Evolutionary conservation across 2,797 vertebrate genomes (phyloP).

Genomic region (Mareca penelope): DNA sequence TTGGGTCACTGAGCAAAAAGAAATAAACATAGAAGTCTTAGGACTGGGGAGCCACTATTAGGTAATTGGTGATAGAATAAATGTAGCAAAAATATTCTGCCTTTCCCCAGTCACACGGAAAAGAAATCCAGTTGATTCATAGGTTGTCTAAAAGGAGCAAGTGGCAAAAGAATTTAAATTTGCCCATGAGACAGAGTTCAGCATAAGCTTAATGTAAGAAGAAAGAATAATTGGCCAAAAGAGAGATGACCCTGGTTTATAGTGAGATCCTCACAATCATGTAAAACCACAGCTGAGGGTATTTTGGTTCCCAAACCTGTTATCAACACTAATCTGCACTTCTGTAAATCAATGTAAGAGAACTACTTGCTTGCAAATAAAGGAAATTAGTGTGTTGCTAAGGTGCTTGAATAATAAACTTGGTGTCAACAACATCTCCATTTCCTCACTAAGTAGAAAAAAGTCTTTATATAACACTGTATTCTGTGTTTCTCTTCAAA

Average conservation of each 20-base stretch:
- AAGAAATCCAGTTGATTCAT: neutral
- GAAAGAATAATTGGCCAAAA: neutral
- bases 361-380: conserved; percentile 4
- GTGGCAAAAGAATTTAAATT: neutral
- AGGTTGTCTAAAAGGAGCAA: neutral
- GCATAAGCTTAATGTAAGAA: neutral
- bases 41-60: neutral
- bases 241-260: neutral
- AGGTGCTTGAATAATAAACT: neutral
- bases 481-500: neutral
- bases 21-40: neutral
- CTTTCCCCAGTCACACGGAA: neutral
- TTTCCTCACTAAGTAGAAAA: neutral
- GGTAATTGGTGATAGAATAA: neutral
- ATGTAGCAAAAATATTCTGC: neutral
- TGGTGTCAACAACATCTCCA: neutral
- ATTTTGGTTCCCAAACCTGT: neutral
- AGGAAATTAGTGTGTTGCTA: conserved; percentile 12
- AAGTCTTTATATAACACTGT: neutral
- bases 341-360: neutral
- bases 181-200: neutral
- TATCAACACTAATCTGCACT: neutral
- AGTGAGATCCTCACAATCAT: neutral
- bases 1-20: neutral
- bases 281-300: neutral